Conservation (phyloP, 2,797 vertebrate genomes). For the Hippopotamyrus pictus region DNA sequence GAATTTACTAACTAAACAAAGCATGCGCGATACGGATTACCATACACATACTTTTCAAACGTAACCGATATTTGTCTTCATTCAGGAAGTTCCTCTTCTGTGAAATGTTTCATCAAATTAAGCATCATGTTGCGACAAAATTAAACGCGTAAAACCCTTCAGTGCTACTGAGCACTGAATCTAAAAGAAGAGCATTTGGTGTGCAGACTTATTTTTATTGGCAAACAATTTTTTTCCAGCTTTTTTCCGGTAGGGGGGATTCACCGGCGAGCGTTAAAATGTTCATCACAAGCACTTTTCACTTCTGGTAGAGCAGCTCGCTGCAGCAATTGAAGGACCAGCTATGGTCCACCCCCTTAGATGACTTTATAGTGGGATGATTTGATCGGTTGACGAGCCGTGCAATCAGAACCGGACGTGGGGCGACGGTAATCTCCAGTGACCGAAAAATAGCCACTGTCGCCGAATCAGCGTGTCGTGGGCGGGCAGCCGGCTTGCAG, state of each 20-base stretch:
- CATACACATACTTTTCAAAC: constrained; percentile 17
- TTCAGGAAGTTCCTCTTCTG: constrained; percentile 22
- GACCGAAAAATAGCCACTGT: neutral
- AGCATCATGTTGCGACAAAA: neutral
- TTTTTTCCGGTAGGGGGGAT: neutral
- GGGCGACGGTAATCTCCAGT: neutral
- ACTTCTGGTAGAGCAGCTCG: neutral
- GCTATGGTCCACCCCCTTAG: constrained; percentile 4
- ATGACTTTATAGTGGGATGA: constrained; percentile 9
- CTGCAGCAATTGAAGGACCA: constrained; percentile 6
- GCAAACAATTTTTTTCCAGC: neutral
- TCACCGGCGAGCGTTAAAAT: neutral
- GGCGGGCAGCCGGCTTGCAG: constrained; percentile 21
- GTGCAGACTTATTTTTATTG: neutral
- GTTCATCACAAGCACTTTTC: constrained; percentile 4
- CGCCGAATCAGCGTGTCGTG: neutral
- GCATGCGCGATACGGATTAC: constrained; percentile 7
- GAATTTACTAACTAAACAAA: neutral
- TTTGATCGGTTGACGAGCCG: constrained; percentile 18
- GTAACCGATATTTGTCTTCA: constrained; percentile 17
- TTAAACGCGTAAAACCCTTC: neutral
- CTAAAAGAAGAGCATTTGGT: neutral
- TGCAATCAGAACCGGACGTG: constrained; percentile 14
- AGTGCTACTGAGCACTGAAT: neutral
- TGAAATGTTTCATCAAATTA: constrained; percentile 2